These are phyloP conservation scores for Trimorus sp. DNA, from an alignment of 2,888 invertebrate genomes.

Conservation along the genomic window DNA sequence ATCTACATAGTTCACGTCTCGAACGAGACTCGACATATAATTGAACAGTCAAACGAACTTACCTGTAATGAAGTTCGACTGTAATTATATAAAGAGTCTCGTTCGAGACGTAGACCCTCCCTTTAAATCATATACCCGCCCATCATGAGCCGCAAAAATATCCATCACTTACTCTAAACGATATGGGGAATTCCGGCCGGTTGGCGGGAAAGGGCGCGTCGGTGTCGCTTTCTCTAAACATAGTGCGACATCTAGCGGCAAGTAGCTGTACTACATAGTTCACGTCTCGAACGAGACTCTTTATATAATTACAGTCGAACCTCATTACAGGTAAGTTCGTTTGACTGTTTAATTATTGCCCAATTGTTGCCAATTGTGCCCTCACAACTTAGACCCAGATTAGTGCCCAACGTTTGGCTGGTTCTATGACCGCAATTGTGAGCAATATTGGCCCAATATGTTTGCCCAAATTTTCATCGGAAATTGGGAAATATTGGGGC, in stretches of 20 bases:
- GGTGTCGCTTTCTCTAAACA: no score
- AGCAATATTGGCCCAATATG: no score
- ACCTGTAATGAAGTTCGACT: constrained; percentile 24
- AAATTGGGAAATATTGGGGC: no score
- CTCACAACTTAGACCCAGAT: no score
- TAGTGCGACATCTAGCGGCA: background rate
- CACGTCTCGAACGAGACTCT: constrained; percentile 21
- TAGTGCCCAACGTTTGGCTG: no score
- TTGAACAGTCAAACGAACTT: constrained; percentile 36
- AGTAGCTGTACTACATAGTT: constrained; percentile 23
- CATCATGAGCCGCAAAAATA: no score
- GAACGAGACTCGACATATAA: constrained; percentile 33
- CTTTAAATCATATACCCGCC: background rate
- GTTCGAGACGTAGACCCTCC: constrained; percentile 22
- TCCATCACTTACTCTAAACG: no score
- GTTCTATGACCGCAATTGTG: no score
- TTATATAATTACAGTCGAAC: constrained; percentile 33
- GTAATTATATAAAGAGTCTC: constrained; percentile 51
- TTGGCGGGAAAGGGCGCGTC: no score
- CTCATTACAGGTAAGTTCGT: constrained; percentile 22
- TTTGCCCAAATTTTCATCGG: no score
- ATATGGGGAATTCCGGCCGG: no score
- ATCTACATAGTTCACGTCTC: constrained; percentile 24
- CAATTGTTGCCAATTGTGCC: no score
- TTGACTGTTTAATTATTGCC: background rate